Conservation (phyloP, 1,140 invertebrate genomes). For the Saxidomus purpurata region DNA sequence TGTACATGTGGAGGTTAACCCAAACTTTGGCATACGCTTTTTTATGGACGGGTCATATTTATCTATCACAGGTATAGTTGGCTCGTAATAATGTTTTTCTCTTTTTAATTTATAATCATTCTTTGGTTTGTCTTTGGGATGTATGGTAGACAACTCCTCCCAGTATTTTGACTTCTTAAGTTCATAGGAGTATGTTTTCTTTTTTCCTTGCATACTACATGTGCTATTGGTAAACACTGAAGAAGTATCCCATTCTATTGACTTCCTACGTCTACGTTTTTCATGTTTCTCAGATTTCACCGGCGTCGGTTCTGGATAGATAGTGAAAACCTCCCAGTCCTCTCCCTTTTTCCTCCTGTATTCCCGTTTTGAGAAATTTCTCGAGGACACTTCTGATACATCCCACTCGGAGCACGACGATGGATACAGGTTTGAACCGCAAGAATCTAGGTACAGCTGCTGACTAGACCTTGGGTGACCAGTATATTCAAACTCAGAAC, state of each 20-base stretch:
- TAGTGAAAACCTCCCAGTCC: slow-evolving; percentile 61
- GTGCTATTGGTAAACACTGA: slow-evolving; percentile 11
- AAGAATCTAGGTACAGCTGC: slow-evolving; percentile 4
- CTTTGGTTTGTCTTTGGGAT: slow-evolving; percentile 49
- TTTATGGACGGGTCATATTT: slow-evolving; percentile 52
- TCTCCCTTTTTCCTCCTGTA: slow-evolving; percentile 52
- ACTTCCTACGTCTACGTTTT: slow-evolving; percentile 39
- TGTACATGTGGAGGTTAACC: slow-evolving; percentile 52
- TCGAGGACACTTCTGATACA: slow-evolving; percentile 37
- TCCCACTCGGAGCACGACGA: slow-evolving; percentile 57
- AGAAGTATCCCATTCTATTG: slow-evolving; percentile 53
- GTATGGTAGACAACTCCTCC: slow-evolving; percentile 58
- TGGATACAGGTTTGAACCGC: slow-evolving; percentile 16
- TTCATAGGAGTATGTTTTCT: slow-evolving; percentile 60
- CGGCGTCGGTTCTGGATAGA: slow-evolving; percentile 56
- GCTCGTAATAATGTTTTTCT: slow-evolving; percentile 58
- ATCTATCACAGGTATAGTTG: slow-evolving; percentile 52
- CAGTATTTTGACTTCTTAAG: slow-evolving; percentile 61
- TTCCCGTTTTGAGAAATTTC: slow-evolving; percentile 50
- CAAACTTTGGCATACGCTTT: background rate
- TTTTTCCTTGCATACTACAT: slow-evolving; percentile 36
- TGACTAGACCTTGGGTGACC: background rate
- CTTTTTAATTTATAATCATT: slow-evolving; percentile 50
- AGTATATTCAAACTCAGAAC: slow-evolving; percentile 54
- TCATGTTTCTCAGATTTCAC: slow-evolving; percentile 35